Base-by-base conservation (phyloP, 2,888 invertebrate species). In the Oeneis ivallda region DNA sequence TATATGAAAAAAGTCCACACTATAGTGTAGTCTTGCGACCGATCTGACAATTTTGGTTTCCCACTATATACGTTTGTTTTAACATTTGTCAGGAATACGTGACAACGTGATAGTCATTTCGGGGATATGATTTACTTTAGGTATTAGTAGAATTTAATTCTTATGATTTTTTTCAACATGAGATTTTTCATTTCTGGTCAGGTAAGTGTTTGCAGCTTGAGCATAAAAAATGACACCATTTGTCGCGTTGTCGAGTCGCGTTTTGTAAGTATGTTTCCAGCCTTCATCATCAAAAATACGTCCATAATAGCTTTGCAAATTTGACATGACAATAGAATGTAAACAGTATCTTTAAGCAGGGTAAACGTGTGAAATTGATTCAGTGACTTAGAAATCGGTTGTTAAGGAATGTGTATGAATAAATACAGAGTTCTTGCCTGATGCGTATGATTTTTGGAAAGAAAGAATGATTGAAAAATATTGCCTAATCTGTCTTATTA, bases 311-410 rank as follows among this genome's bases (percentile, higher is more conserved):
- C 75, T 75, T 71, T 74, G 74, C 64, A 66, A 57, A 56, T 65
- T 65, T 58, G 56, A 68, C 65, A 72, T 71, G 71, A 71, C 71
- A 71, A 67, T 60, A 64, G 60, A 53, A 57, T 57, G 52, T 70
- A 69, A 77, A 73, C 75, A 76, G 76, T 80, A 81, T 80, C 76
- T 75, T 77, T 76, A 76, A 75, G 79, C 83, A 83, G 84, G 84
- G 84, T 83, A 83, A 54, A 68, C 26, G 60, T 65, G 54, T 65
- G 54, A 65, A 74, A 72, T 70, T 72, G 64, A 68, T 69, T 71
- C 63, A 65, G 74, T 76, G 72, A 72, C 77, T 77, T 74, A 73
- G 79, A 77, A 74, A 75, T 76, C 77, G 77, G 71, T 59, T 60
- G 49, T 65, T 41, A 59, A 50, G 64, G 66, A 67, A 66, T 66